Base-by-base conservation (phyloP, 2,113 vertebrate species). In the Heloderma charlesbogerti region DNA sequence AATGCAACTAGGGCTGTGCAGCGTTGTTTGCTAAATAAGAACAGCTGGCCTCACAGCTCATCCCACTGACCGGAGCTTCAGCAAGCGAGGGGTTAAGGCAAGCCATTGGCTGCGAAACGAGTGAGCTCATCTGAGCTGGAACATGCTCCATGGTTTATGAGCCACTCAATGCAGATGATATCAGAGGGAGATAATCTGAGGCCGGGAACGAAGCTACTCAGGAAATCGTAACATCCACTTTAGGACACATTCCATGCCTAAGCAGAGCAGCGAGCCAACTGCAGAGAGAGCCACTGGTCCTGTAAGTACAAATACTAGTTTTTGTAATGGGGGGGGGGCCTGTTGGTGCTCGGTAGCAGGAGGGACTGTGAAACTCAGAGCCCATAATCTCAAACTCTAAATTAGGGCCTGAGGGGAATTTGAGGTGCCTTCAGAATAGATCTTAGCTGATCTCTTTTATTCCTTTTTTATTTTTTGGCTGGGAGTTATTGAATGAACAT, bases 121-220 rank as follows among this genome's bases (percentile, higher is more conserved):
- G 91, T 97, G 96, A 97, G 96, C 86, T 97, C 96, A 97, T 96
- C 95, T 40, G 94, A 66, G 96, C 96, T 80, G 94, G 92, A 91
- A 93, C 91, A 91, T 0, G 81, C 91, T 96, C 93, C 83, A 40
- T 57, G 92, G 92, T 93, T 96, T 92, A 93, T 95, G 27, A 96
- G 94, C 45, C 82, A 94, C 93, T 84, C 87, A 22, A 31, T 25
- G 90, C 7, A 90, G 95, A 20, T 89, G 93, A 45, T 90, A 94
- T 91, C 87, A 89, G 92, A 92, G 92, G 89, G 13, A 51, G 88
- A 88, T 94, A 94, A 63, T 63, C 60, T 63, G 66, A 83, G 67
- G 74, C 91, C 93, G 8, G 34, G 84, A 66, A 3, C 92, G 83
- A 96, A 90, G 51, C 84, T 16, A 27, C 63, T 79, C 15, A 57